Conservation (phyloP, 1,140 invertebrate genomes). For the Archivesica marissinica region DNA sequence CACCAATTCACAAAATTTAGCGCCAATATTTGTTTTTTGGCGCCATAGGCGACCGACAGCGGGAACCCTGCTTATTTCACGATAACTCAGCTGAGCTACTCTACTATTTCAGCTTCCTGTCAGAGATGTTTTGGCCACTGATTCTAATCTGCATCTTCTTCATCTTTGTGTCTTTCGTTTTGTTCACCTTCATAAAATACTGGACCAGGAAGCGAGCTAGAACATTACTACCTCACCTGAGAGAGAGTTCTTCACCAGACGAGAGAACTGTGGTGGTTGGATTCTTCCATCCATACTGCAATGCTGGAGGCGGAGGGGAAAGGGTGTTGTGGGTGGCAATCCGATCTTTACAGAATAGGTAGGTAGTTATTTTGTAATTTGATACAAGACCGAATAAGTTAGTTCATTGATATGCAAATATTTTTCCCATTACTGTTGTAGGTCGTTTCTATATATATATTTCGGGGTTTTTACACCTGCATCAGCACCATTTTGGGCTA, state of each 20-base stretch:
- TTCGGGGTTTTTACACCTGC: no score
- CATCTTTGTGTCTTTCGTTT: conserved; percentile 62
- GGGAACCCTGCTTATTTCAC: no score
- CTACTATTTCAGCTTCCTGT: conserved; percentile 69
- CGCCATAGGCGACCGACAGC: no score
- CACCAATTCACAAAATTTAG: no score
- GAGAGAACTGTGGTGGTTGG: conserved; percentile 86
- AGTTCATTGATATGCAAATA: no score
- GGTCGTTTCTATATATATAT: no score
- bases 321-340: conserved; percentile 98
- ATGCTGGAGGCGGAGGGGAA: conserved; percentile 99
- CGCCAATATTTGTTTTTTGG: no score
- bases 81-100: no score
- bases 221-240: conserved; percentile 67
- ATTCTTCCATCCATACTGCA: conserved; percentile 99
- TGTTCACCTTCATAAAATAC: conserved; percentile 66
- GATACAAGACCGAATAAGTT: no score
- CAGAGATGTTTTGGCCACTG: conserved; percentile 66
- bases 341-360: conserved; percentile 91
- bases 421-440: no score
- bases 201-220: conserved; percentile 69
- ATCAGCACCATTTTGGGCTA: no score
- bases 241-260: conserved; percentile 57
- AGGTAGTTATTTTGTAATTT: no score
- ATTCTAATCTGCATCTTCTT: conserved; percentile 69